A percentile compares a stretch with the other conserved stretches of the same genome.
Evolutionary conservation across 2,113 vertebrate genomes (phyloP).

Genomic region (human): GRCh38 chr2:122437501-122438000

Average conservation of each 20-base stretch:
- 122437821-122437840: too few species aligned
- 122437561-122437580: background rate
- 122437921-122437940: background rate
- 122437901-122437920: background rate
- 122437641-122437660: background rate
- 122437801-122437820: background rate
- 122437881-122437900: background rate
- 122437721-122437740: background rate
- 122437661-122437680: background rate
- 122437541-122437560: background rate
- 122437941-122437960: background rate
- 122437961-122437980: background rate
- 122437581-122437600: background rate
- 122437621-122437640: background rate
- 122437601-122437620: background rate
- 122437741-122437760: background rate
- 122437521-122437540: background rate
- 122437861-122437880: background rate
- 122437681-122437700: background rate
- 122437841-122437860: background rate
- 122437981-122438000: background rate
- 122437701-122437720: background rate
- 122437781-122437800: background rate
- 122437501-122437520: background rate
- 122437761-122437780: background rate